Evolutionary conservation across 2,888 invertebrate species (phyloP).

Genomic region (Epirrhoe tristata): DNA sequence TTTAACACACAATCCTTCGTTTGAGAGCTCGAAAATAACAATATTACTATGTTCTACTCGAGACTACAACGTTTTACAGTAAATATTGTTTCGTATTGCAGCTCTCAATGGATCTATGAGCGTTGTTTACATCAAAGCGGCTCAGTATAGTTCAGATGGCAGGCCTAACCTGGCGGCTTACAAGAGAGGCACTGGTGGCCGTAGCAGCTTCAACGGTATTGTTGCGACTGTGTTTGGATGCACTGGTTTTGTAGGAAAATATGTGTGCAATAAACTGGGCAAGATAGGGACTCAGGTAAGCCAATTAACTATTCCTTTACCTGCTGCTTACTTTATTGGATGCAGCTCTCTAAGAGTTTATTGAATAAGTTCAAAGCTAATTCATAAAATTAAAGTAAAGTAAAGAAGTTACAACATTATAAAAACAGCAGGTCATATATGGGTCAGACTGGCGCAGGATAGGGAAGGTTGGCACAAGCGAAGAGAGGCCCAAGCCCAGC

Average conservation of each 20-base stretch:
- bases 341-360: neutral
- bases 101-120: constrained; percentile 73
- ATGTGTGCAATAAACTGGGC: constrained; percentile 95
- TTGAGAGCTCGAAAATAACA: constrained; percentile 17
- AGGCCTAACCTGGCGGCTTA: constrained; percentile 87
- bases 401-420: too few relatives aligned
- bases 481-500: too few relatives aligned
- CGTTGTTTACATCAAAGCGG: constrained; percentile 76
- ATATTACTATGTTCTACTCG: neutral
- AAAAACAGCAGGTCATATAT: too few relatives aligned
- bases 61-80: neutral
- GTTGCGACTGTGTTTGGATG: constrained; percentile 99
- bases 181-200: constrained; percentile 95
- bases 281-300: constrained; percentile 92
- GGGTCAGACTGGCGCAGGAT: too few relatives aligned
- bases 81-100: constrained; percentile 50
- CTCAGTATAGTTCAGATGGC: constrained; percentile 83
- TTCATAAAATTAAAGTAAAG: neutral
- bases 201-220: constrained; percentile 98
- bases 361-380: neutral
- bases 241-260: constrained; percentile 95
- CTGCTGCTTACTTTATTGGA: neutral
- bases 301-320: neutral
- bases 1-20: constrained; percentile 12
- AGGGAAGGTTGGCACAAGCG: too few relatives aligned